Base-by-base conservation (phyloP, 2,888 invertebrate genomes). In the Anodontia alba region DNA sequence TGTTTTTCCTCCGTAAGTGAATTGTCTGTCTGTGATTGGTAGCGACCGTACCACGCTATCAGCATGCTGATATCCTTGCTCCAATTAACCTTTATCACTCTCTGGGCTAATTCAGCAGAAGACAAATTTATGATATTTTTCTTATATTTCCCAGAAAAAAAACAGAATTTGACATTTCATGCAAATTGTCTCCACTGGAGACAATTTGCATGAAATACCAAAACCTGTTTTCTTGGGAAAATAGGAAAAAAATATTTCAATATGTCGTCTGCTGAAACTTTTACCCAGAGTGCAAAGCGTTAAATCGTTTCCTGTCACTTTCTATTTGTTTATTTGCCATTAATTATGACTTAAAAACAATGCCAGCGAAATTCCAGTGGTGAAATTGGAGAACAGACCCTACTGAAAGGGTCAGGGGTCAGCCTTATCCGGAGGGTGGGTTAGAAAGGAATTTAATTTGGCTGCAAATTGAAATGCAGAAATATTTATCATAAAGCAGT, bases 291-390 rank as follows among this genome's bases (percentile, higher is more conserved):
- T n/a, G n/a, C n/a, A n/a, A n/a, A n/a, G n/a, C n/a, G n/a, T 29
- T 7, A 62, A 42, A 69, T 69, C 43, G 82, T 38, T 49, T 66
- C 15, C 66, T 83, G 82, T 83, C 85, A 82, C 62, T 33, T 80
- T 80, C 81, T 79, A 85, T 85, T 83, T 80, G 80, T 83, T 83
- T 83, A 80, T 75, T 75, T 73, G 57, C 43, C 67, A 80, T 84
- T 79, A 84, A 79, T 81, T 81, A 77, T 78, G 74, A 77, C 73
- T 70, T 72, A 75, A 75, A 84, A 84, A 84, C 84, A 84, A 84
- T 80, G 80, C 80, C 46, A 76, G 66, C 72, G 57, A 76, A 80
- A 78, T 81, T 70, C 84, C 81, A 80, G 69, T 69, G 33, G 62
- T 20, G 62, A 62, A 70, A 71, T 42, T 66, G 33, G 73, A 66